These are phyloP conservation scores for Erynnis tages DNA, from an alignment of 2,888 invertebrate species.

Conservation along the genomic window DNA sequence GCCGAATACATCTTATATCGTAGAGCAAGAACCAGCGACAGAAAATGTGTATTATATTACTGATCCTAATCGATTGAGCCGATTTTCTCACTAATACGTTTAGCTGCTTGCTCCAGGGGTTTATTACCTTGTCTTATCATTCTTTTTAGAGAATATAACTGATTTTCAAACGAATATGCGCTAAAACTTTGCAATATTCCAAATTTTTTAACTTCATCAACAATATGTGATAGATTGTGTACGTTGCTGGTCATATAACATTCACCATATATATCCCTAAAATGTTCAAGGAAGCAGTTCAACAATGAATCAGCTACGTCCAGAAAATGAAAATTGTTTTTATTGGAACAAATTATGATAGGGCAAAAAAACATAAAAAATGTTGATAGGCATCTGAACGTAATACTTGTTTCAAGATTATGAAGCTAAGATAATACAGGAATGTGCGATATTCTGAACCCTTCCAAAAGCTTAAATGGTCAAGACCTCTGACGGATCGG, in stretches of 20 bases:
- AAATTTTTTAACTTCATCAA: slow-evolving; percentile 31
- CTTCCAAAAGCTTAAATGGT: slow-evolving; percentile 30
- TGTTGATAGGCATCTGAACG: slow-evolving; percentile 12
- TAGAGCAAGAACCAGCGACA: no score
- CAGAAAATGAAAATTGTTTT: not conserved
- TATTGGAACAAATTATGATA: not conserved
- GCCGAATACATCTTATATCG: no score
- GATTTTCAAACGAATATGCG: slow-evolving; percentile 32
- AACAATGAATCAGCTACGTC: slow-evolving; percentile 18
- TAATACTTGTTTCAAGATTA: slow-evolving; percentile 21
- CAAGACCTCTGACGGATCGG: slow-evolving; percentile 1
- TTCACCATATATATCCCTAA: slow-evolving; percentile 28
- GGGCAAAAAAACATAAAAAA: slow-evolving; percentile 8
- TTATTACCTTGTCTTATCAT: slow-evolving; percentile 30
- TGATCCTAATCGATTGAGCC: no score
- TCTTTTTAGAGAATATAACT: slow-evolving; percentile 26
- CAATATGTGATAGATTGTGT: slow-evolving; percentile 32
- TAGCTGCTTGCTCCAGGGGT: slow-evolving; percentile 29
- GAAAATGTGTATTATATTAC: no score
- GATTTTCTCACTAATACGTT: slow-evolving; percentile 15
- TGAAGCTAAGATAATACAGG: slow-evolving; percentile 29
- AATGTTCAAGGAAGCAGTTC: slow-evolving; percentile 16
- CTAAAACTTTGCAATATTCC: slow-evolving; percentile 29
- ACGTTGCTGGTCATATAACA: slow-evolving; percentile 33
- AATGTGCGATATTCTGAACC: slow-evolving; percentile 32